Evolutionary conservation across 1,140 invertebrate species (phyloP).

Genomic region (Sitodiplosis mosellana): DNA sequence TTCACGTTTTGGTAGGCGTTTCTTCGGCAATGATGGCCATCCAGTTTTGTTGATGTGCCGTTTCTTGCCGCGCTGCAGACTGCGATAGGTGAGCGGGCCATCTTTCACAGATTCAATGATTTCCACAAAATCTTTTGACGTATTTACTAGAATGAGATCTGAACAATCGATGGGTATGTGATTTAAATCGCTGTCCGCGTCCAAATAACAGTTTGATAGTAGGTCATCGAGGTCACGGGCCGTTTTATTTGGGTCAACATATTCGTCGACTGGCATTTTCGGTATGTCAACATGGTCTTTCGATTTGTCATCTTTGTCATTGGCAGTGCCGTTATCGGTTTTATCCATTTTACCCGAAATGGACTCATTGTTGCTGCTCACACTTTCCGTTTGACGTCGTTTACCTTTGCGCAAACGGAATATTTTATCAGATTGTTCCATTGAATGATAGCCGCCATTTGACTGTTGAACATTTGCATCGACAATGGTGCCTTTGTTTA

Average conservation of each 20-base stretch:
- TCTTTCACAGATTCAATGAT: neutral
- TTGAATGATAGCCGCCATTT: too few species aligned
- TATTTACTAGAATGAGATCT: neutral
- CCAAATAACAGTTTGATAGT: neutral
- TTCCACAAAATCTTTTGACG: neutral
- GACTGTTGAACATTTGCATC: too few species aligned
- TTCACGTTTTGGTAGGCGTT: slow-evolving; percentile 8
- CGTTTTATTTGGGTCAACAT: neutral
- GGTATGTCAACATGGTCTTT: neutral
- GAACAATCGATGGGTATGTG: neutral
- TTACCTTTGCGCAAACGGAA: too few species aligned
- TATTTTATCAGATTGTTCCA: too few species aligned
- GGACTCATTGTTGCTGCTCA: too few species aligned
- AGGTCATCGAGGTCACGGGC: neutral
- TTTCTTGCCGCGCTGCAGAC: slow-evolving; percentile 13
- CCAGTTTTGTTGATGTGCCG: slow-evolving; percentile 34
- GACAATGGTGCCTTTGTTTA: too few species aligned
- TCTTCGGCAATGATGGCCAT: slow-evolving; percentile 35
- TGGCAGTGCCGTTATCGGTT: too few species aligned
- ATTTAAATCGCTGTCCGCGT: neutral
- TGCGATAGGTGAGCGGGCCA: neutral
- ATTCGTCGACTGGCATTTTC: neutral
- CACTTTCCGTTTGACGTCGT: too few species aligned
- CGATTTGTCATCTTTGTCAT: neutral
- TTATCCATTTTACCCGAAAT: too few species aligned